Evolutionary conservation across 2,888 invertebrate species (phyloP), one percentile per base, ranked within the genome.

Genomic region (Podotricha telesiphe): DNA sequence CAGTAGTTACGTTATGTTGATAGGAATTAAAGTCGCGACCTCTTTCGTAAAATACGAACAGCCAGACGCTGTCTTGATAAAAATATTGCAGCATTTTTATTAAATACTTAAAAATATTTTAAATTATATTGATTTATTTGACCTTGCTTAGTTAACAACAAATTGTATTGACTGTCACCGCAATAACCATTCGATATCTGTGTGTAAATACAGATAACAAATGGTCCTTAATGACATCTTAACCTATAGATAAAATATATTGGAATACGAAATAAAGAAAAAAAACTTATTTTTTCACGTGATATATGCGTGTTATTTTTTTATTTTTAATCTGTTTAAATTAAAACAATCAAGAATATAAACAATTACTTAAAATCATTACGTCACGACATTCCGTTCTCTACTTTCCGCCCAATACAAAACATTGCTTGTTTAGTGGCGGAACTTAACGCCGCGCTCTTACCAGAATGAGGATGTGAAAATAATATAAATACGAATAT

Each of bases 141-240:
- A 62, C 62, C 62, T 62, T 62, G 62, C 34, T n/a, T 37, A n/a
- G 22, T 45, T 45, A 34, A 61, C 62, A 62, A 47, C 62, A 62
- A 62, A 28, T 48, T 34, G 34, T 61, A 45, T 62, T 47, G 45
- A 59, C 62, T 17, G 48, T 17, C 42, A 42, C 17, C 17, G 55
- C 17, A 34, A 55, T 53, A 53, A 45, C 42, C 58, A 42, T 59
- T 22, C 42, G n/a, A 22, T 59, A 45, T 59, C 59, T 45, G 28
- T 59, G 22, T 59, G 22, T 45, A 59, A n/a, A 45, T 28, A 59
- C 45, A 59, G 59, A 59, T 59, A 59, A 45, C 45, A 11, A 45
- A 45, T 45, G 42, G 59, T 59, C 45, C 45, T 59, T 59, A 17
- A 45, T 45, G 59, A 59, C 59, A 42, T 59, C 45, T 45, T 59